These are phyloP conservation scores for Eupristina koningsbergeri DNA, from an alignment of 1,140 invertebrate genomes.

Conservation along the genomic window DNA sequence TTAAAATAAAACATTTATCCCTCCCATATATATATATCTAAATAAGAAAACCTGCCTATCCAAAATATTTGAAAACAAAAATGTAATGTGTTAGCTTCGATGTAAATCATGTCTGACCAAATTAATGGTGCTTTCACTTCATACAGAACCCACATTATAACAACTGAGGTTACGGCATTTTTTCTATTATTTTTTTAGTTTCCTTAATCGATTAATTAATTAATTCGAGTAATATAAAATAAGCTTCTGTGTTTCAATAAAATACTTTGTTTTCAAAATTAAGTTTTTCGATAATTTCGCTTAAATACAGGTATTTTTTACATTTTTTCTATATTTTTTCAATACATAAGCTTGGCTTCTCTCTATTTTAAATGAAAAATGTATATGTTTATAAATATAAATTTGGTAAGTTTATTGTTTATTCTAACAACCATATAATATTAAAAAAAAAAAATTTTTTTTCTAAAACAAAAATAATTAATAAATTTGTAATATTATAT, in stretches of 20 bases:
- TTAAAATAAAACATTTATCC: too few species aligned
- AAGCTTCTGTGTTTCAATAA: neutral
- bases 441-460: too few species aligned
- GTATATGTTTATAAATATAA: too few species aligned
- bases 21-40: neutral
- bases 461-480: too few species aligned
- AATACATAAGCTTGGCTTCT: too few species aligned
- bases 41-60: conserved; percentile 12
- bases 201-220: neutral
- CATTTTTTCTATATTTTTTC: too few species aligned
- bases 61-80: neutral
- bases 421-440: too few species aligned
- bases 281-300: neutral
- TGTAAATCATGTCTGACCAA: conserved; percentile 17
- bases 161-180: neutral
- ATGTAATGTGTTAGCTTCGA: neutral
- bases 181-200: neutral
- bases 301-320: too few species aligned
- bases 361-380: too few species aligned
- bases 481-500: too few species aligned
- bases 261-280: neutral
- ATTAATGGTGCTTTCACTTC: conserved; percentile 37
- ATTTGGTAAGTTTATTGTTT: too few species aligned
- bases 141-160: neutral
- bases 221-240: conserved; percentile 12